Evolutionary conservation across 2,113 vertebrate species (phyloP).

Genomic region (Chauna torquata): DNA sequence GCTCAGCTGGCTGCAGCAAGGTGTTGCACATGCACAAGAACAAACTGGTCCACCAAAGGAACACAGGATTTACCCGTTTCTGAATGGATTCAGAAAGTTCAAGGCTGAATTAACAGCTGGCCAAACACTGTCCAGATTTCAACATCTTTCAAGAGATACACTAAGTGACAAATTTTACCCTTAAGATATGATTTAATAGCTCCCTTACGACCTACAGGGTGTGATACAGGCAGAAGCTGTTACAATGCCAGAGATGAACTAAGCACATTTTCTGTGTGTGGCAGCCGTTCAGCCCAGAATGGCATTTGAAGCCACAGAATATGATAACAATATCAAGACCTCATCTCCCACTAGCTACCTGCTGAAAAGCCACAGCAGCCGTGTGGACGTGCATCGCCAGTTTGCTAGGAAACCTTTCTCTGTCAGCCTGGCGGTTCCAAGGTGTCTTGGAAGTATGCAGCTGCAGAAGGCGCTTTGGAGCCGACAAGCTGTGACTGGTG

Average conservation of each 20-base stretch:
- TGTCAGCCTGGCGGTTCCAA: neutral
- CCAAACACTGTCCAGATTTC: neutral
- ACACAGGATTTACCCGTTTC: neutral
- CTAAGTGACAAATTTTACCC: neutral
- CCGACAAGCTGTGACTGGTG: neutral
- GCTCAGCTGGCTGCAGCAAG: neutral
- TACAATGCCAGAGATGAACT: neutral
- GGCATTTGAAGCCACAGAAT: neutral
- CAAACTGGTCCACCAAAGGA: neutral
- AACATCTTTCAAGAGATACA: neutral
- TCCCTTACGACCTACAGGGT: neutral
- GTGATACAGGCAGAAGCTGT: neutral
- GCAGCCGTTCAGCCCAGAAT: neutral
- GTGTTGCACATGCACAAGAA: neutral
- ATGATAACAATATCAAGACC: neutral
- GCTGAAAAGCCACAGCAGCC: neutral
- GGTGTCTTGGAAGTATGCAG: neutral
- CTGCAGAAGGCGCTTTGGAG: neutral
- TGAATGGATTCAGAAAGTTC: neutral
- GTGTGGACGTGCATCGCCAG: neutral
- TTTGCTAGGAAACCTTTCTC: neutral
- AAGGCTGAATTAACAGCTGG: neutral
- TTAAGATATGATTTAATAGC: neutral
- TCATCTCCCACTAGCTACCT: neutral
- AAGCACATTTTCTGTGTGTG: neutral